Evolutionary conservation across 2,888 invertebrate species (phyloP).

Genomic region (Microplitis manilae): DNA sequence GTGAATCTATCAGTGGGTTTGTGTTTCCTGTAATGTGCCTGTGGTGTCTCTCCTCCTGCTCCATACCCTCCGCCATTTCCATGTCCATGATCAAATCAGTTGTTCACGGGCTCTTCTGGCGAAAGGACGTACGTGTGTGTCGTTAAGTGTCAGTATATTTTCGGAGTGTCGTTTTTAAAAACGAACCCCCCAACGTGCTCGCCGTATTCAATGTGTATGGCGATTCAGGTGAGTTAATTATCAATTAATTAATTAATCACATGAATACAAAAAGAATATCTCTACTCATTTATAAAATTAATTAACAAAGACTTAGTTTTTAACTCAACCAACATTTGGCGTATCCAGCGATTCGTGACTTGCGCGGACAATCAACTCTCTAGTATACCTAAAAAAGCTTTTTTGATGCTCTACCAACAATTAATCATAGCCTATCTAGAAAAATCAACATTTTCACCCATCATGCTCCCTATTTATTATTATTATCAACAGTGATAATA

Average conservation of each 20-base stretch:
- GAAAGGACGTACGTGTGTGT: conserved; percentile 61
- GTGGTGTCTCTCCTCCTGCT: neutral
- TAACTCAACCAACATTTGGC: conserved; percentile 7
- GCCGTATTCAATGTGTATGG: conserved; percentile 88
- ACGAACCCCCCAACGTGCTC: conserved; percentile 72
- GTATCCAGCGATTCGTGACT: conserved; percentile 37
- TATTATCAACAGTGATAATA: neutral
- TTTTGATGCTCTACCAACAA: neutral
- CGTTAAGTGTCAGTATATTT: conserved; percentile 54
- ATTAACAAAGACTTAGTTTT: neutral
- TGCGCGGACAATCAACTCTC: conserved; percentile 63
- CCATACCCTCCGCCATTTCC: conserved; percentile 46
- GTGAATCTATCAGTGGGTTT: too few species aligned
- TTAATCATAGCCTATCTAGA: neutral
- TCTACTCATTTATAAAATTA: neutral
- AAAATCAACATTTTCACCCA: neutral
- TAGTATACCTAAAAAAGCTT: conserved; percentile 24
- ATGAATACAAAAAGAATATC: neutral
- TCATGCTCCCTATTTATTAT: neutral
- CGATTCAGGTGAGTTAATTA: conserved; percentile 82
- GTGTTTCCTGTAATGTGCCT: too few species aligned
- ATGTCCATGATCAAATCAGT: conserved; percentile 53
- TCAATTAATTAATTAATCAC: neutral
- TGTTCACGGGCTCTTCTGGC: conserved; percentile 63
- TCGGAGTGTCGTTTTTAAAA: conserved; percentile 66